Percentiles rank a stretch among this genome's conserved stretches.
Evolutionary conservation across 23 tunicate genomes (phyloP).

Genomic region (Styela clava): DNA sequence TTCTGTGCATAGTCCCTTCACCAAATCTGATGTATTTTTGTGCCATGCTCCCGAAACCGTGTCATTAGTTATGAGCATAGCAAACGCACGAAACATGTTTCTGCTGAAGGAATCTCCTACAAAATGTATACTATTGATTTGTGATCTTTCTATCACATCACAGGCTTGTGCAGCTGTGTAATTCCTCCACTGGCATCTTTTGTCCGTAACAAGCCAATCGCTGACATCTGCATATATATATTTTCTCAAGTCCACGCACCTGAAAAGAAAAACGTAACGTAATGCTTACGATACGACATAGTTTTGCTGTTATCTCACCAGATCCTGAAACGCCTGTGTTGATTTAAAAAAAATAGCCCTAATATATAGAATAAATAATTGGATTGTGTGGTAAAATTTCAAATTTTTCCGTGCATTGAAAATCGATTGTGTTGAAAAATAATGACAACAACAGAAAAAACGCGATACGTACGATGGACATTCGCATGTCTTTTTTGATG

Average conservation of each 20-base stretch:
- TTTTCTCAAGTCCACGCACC: constrained; percentile 35
- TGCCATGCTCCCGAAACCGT: constrained; percentile 28
- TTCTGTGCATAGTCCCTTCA: background rate
- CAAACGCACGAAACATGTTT: constrained; percentile 20
- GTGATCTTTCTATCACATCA: constrained; percentile 25
- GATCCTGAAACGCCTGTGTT: no score
- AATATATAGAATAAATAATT: no score
- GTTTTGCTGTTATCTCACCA: no score
- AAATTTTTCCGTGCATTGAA: no score
- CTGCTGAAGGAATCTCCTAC: constrained; percentile 27
- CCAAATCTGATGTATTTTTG: background rate
- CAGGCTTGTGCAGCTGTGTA: constrained; percentile 16
- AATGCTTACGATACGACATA: no score
- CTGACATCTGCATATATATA: constrained; percentile 27
- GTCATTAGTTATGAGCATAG: constrained; percentile 12
- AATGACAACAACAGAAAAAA: no score
- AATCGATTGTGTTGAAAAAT: no score
- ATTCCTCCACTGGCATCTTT: constrained; percentile 12
- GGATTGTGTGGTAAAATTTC: no score
- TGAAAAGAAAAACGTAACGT: no score
- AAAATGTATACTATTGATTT: background rate
- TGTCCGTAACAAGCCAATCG: constrained; percentile 20
- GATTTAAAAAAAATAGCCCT: no score
- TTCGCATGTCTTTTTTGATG: constrained; percentile 18
- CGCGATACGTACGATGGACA: background rate